A percentile compares a stretch with the other conserved stretches of the same genome.
phyloP scores from a whole-genome alignment of 2,113 vertebrate species.

The Oryzias javanicus region DNA sequence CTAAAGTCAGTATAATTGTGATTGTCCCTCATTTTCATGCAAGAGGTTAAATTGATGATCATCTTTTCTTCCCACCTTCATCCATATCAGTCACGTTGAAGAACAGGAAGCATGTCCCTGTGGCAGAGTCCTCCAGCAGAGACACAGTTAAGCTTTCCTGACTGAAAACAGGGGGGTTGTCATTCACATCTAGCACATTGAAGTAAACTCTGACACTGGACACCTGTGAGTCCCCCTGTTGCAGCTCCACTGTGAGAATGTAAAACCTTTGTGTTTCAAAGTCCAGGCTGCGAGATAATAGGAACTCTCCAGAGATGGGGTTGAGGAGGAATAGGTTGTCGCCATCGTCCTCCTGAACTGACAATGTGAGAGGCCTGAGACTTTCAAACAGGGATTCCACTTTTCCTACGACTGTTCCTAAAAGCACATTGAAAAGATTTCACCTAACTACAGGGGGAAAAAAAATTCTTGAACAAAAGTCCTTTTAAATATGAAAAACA shows the following conservation, averaged over 20 bases:
- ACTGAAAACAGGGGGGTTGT: constrained; percentile 74
- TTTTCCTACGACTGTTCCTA: constrained; percentile 75
- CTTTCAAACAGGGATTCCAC: constrained; percentile 44
- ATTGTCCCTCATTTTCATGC: no score
- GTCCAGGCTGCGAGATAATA: constrained; percentile 75
- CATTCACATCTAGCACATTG: constrained; percentile 76
- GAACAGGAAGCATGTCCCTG: constrained; percentile 66
- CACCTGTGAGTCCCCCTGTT: constrained; percentile 49
- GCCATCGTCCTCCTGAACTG: constrained; percentile 75
- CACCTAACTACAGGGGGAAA: not conserved
- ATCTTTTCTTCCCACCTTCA: constrained; percentile 61
- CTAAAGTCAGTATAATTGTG: no score
- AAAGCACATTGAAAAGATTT: constrained; percentile 27
- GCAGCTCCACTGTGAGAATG: constrained; percentile 67
- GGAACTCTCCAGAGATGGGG: constrained; percentile 74
- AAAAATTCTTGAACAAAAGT: not conserved
- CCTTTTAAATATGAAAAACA: not conserved
- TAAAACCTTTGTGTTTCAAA: constrained; percentile 73
- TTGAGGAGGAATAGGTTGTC: constrained; percentile 76
- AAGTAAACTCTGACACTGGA: constrained; percentile 75
- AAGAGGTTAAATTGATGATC: not conserved
- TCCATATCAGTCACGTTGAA: constrained; percentile 75
- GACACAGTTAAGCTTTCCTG: constrained; percentile 46
- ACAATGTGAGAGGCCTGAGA: constrained; percentile 60
- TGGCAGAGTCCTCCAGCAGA: constrained; percentile 60